phyloP scores from a whole-genome alignment of 1,140 invertebrate species.

The Panonychus citri region DNA sequence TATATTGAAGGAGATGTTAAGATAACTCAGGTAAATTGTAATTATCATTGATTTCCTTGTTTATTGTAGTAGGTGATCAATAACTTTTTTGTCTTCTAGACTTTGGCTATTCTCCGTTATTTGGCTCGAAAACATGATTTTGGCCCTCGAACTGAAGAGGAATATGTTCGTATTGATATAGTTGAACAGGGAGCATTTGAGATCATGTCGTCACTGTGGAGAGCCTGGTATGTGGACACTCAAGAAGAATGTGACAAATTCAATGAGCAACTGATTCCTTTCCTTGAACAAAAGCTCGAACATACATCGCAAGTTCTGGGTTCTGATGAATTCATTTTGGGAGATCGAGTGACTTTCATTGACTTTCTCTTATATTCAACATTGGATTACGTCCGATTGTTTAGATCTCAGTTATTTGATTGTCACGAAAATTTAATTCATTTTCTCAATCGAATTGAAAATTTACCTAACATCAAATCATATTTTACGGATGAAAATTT shows the following conservation, averaged over 20 bases:
- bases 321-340: conserved; percentile 23
- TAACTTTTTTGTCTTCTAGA: conserved; percentile 17
- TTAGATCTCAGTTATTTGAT: background rate
- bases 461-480: background rate
- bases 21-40: conserved; percentile 1
- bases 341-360: conserved; percentile 26
- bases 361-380: conserved; percentile 30
- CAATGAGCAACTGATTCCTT: too few relatives aligned
- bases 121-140: conserved; percentile 21
- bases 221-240: too few relatives aligned
- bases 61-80: too few relatives aligned
- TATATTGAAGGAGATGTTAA: conserved; percentile 13
- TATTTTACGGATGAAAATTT: background rate
- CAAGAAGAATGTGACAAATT: too few relatives aligned
- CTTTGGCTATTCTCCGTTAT: conserved; percentile 28
- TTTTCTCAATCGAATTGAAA: background rate
- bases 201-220: too few relatives aligned
- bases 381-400: conserved; percentile 20
- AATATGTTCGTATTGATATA: conserved; percentile 24
- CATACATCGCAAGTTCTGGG: conserved; percentile 2
- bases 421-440: background rate
- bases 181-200: conserved; percentile 20
- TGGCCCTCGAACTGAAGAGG: conserved; percentile 23
- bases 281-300: background rate
- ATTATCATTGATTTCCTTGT: background rate